Base-by-base conservation (phyloP, 2,888 invertebrate species). In the Philonicus albiceps region DNA sequence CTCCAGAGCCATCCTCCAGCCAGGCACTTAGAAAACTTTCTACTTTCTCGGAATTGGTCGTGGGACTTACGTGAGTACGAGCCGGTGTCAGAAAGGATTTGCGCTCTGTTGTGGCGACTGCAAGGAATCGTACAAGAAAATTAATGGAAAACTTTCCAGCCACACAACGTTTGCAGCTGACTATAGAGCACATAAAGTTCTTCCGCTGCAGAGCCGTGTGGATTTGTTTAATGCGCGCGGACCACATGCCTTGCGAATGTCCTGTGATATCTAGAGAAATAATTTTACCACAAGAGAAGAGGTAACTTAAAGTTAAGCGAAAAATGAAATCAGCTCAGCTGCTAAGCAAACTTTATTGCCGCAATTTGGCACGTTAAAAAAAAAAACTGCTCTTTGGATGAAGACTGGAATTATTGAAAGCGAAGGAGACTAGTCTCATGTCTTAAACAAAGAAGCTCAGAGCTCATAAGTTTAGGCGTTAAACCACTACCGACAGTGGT, bases 101-200 rank as follows among this genome's bases (percentile, higher is more conserved):
- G 78, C 27, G 30, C 78, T 78, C 30, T 78, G 78, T 49, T 78
- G 49, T 78, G 78, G 78, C 49, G 49, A 78, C 78, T 78, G 37
- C 43, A 49, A 78, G 43, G 40, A 78, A 19, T 27, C 27, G 27
- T 43, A 30, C 30, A 78, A 49, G 49, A 49, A 78, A 78, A 78
- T 78, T 78, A 78, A 78, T 30, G 49, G 40, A 76, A 78, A 78
- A 78, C 49, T 78, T 78, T 22, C 22, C 78, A 78, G 78, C 78
- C 78, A 27, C 49, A 78, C 27, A 53, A 30, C 49, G 49, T 49
- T 53, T 49, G 64, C 64, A 64, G 27, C 22, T 64, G 64, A 11
- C 27, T 64, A 27, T 64, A 7, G 27, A 49, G n/a, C 49, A 11
- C 64, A 11, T 27, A 64, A 19, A 19, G 64, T 64, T 64, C 64